A percentile compares a stretch with the other conserved stretches of the same genome.
phyloP scores from a whole-genome alignment of 2,888 invertebrate species.

The Drosophila stalkeri region DNA sequence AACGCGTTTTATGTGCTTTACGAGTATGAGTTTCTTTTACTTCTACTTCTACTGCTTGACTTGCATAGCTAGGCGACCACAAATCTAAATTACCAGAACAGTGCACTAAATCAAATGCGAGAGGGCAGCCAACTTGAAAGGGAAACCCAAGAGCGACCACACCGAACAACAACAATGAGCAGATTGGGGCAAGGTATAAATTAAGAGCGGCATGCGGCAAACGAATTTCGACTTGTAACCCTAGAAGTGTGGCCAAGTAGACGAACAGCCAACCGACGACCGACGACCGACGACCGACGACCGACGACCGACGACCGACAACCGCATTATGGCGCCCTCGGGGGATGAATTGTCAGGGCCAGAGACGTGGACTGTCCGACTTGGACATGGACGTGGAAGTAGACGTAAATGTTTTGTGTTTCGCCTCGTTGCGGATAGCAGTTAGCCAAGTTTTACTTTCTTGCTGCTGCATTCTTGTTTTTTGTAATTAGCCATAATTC shows the following conservation, averaged over 20 bases:
- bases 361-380: conserved; percentile 16
- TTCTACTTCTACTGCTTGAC: not conserved
- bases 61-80: conserved; percentile 53
- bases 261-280: conserved; percentile 29
- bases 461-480: conserved; percentile 40
- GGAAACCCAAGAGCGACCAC: conserved; percentile 70
- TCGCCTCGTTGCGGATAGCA: conserved; percentile 43
- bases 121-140: conserved; percentile 53
- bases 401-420: conserved; percentile 25
- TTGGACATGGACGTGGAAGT: not conserved
- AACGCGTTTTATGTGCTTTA: conserved; percentile 32
- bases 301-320: conserved; percentile 46
- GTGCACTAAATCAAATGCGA: conserved; percentile 72
- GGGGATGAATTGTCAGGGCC: conserved; percentile 66
- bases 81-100: conserved; percentile 74
- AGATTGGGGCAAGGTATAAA: conserved; percentile 63
- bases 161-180: conserved; percentile 38
- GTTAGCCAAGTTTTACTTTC: conserved; percentile 39
- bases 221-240: conserved; percentile 68
- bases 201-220: conserved; percentile 68
- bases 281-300: conserved; percentile 14
- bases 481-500: conserved; percentile 79
- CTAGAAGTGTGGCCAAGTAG: conserved; percentile 55
- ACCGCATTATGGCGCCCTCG: conserved; percentile 78
- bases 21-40: conserved; percentile 3